Percentiles rank a stretch among this genome's conserved stretches.
Conservation (phyloP, 2,113 vertebrate species). For the Jacana jacana region DNA sequence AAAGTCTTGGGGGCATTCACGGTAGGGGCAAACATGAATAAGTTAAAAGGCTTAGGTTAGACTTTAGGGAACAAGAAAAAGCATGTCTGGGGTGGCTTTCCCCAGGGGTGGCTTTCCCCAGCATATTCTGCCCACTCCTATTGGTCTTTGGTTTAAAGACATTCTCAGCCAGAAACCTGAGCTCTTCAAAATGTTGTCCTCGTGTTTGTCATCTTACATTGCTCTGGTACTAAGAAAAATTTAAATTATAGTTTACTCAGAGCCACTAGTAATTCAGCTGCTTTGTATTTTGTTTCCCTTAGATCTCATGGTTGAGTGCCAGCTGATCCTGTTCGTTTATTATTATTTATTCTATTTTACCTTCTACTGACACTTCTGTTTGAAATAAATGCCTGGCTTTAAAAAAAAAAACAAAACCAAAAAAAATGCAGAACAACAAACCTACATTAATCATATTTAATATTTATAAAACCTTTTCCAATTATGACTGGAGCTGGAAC, state of each 20-base stretch:
- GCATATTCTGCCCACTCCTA: not conserved
- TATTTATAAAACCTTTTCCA: constrained; percentile 11
- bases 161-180: not conserved
- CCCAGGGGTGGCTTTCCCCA: not conserved
- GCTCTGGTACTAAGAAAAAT: not conserved
- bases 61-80: not conserved
- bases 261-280: constrained; percentile 22
- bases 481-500: constrained; percentile 18
- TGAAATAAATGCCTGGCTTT: not conserved
- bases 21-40: not conserved
- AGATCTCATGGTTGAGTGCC: constrained; percentile 39
- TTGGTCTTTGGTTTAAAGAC: not conserved
- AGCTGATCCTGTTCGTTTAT: constrained; percentile 36
- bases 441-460: constrained; percentile 28
- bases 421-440: not conserved
- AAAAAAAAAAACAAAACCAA: not conserved
- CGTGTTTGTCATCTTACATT: not conserved
- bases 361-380: constrained; percentile 11
- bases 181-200: not conserved
- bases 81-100: not conserved
- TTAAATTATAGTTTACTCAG: not conserved
- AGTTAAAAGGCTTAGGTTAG: not conserved
- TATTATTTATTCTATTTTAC: constrained; percentile 40
- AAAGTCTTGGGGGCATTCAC: not conserved
- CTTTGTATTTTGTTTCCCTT: constrained; percentile 25